phyloP scores from a whole-genome alignment of 1,140 invertebrate species.

The Apis laboriosa region DNA sequence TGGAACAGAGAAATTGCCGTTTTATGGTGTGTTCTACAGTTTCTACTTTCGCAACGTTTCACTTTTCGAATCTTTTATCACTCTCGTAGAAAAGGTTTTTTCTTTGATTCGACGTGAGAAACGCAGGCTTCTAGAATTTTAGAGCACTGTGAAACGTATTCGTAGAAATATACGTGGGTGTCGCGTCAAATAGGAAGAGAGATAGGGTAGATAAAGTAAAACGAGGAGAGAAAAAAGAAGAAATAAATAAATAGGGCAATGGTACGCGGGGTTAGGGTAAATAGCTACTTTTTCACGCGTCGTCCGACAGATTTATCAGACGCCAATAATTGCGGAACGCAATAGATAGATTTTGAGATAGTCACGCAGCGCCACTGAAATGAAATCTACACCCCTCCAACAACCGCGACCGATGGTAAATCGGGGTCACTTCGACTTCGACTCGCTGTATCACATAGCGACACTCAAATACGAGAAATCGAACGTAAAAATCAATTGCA shows the following conservation, averaged over 20 bases:
- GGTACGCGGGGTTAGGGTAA: neutral
- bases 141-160: neutral
- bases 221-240: too few relatives aligned
- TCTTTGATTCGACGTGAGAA: neutral
- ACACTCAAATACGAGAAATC: too few relatives aligned
- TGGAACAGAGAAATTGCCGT: neutral
- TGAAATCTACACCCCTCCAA: neutral
- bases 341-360: constrained; percentile 40
- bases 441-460: too few relatives aligned
- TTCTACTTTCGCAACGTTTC: too few relatives aligned
- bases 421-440: constrained; percentile 4
- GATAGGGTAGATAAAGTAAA: neutral
- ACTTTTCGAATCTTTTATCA: neutral
- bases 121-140: neutral
- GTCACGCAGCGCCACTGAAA: constrained; percentile 1
- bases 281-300: constrained; percentile 26
- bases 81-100: neutral
- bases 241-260: neutral
- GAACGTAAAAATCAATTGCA: too few relatives aligned
- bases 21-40: neutral
- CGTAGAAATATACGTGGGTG: neutral
- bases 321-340: neutral
- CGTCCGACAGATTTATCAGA: constrained; percentile 35
- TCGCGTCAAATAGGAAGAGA: neutral
- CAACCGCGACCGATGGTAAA: neutral